phyloP scores from a whole-genome alignment of 1,140 invertebrate species.

The Heliothis subflexa region DNA sequence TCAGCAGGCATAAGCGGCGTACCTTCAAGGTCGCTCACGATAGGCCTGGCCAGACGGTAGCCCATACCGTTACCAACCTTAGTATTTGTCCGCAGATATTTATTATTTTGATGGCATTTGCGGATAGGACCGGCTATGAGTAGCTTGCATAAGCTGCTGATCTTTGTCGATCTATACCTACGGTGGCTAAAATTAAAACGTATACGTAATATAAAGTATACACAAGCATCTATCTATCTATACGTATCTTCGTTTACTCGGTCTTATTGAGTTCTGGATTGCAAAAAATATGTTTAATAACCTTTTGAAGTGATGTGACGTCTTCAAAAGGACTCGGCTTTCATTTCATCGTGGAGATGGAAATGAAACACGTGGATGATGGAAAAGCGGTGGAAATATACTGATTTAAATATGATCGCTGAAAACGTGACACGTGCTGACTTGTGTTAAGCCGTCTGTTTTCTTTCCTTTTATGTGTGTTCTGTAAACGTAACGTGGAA shows the following conservation, averaged over 20 bases:
- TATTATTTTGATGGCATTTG: constrained; percentile 20
- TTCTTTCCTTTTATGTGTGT: background rate
- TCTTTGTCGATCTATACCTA: too few species aligned
- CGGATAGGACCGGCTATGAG: background rate
- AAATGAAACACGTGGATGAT: background rate
- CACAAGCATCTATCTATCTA: too few species aligned
- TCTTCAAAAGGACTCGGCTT: too few species aligned
- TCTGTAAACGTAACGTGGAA: background rate
- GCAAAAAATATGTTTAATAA: too few species aligned
- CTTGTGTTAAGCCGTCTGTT: background rate
- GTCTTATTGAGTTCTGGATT: too few species aligned
- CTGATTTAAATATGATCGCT: background rate
- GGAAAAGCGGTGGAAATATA: background rate
- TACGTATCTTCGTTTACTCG: too few species aligned
- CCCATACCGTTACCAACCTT: constrained; percentile 27
- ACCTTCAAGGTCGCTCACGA: constrained; percentile 8
- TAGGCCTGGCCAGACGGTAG: constrained; percentile 12
- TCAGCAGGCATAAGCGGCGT: background rate
- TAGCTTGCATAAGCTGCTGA: too few species aligned
- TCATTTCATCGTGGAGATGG: too few species aligned
- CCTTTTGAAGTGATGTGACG: too few species aligned
- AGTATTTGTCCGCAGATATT: constrained; percentile 3
- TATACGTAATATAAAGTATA: too few species aligned
- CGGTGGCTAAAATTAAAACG: too few species aligned
- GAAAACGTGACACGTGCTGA: background rate